Conservation (phyloP, 30 jellyfish, hydroid and myxozoan genomes). For the Pelagia noctiluca region DNA sequence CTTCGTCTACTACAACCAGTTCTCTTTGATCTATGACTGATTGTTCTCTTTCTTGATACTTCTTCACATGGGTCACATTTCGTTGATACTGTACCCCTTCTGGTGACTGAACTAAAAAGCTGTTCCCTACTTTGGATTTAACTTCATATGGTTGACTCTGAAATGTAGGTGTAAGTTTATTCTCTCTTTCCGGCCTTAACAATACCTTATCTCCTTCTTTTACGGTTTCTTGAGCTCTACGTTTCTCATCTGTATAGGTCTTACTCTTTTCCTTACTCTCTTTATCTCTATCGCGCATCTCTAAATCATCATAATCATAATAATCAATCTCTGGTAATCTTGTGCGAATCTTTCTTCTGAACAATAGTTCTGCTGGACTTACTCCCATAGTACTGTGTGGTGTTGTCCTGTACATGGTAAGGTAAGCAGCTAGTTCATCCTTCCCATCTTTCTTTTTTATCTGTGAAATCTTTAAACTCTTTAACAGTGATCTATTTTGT, state of each 20-base stretch:
- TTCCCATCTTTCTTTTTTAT: slow-evolving; percentile 65
- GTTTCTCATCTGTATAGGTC: slow-evolving; percentile 41
- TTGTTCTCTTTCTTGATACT: slow-evolving; percentile 21
- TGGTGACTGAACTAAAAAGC: slow-evolving; percentile 44
- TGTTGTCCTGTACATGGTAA: slow-evolving; percentile 66
- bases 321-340: slow-evolving; percentile 37
- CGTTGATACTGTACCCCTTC: slow-evolving; percentile 34
- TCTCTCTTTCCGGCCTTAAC: slow-evolving; percentile 31
- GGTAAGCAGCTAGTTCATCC: slow-evolving; percentile 45
- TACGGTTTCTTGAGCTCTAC: slow-evolving; percentile 29
- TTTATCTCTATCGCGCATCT: slow-evolving; percentile 38
- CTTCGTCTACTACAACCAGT: slow-evolving; percentile 9
- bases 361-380: slow-evolving; percentile 58
- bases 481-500: slow-evolving; percentile 40
- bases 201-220: slow-evolving; percentile 55
- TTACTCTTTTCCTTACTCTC: slow-evolving; percentile 26
- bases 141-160: slow-evolving; percentile 45
- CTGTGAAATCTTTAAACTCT: slow-evolving; percentile 50
- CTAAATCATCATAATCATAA: slow-evolving; percentile 32
- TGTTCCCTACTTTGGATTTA: slow-evolving; percentile 36
- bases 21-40: slow-evolving; percentile 22
- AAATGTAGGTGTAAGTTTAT: slow-evolving; percentile 48
- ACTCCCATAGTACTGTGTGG: slow-evolving; percentile 72
- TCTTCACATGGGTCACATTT: slow-evolving; percentile 35
- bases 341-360: slow-evolving; percentile 36